Evolutionary conservation across 2,113 vertebrate species (phyloP).

Genomic region (Oostethus manadensis): DNA sequence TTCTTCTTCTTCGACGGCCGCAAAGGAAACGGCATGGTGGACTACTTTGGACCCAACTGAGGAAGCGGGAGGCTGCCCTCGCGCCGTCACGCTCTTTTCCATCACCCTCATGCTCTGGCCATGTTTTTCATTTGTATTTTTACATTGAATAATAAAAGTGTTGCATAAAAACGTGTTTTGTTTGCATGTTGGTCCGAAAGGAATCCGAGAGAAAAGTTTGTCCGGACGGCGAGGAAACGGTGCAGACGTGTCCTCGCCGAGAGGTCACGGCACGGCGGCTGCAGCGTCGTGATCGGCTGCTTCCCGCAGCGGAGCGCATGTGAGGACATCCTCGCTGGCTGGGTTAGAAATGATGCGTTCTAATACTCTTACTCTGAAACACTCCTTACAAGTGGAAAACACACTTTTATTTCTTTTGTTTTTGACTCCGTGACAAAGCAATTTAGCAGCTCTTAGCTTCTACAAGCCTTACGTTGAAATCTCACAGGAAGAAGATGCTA

Average conservation of each 20-base stretch:
- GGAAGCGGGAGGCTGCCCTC: neutral
- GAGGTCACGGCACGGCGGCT: slow-evolving; percentile 23
- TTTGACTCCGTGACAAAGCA: neutral
- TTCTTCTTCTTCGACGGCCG: slow-evolving; percentile 92
- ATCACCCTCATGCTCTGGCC: neutral
- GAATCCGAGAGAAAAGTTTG: no score
- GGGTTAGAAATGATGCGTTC: slow-evolving; percentile 10
- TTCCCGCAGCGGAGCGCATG: slow-evolving; percentile 16
- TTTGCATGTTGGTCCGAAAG: neutral
- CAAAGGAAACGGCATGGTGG: slow-evolving; percentile 83
- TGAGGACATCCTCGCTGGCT: slow-evolving; percentile 36
- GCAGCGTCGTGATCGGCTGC: slow-evolving; percentile 40
- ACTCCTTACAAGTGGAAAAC: neutral
- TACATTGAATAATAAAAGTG: neutral
- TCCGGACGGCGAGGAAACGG: no score
- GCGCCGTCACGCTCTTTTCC: neutral
- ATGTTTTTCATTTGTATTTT: neutral
- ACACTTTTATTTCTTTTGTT: neutral
- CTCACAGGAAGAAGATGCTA: neutral
- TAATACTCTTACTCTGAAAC: no score
- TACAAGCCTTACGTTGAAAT: neutral
- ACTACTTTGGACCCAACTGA: slow-evolving; percentile 80
- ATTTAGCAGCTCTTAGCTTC: neutral
- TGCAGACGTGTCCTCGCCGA: neutral
- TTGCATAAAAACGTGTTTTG: neutral